phyloP scores from a whole-genome alignment of 2,888 invertebrate genomes.

The Drosophila borealis region DNA sequence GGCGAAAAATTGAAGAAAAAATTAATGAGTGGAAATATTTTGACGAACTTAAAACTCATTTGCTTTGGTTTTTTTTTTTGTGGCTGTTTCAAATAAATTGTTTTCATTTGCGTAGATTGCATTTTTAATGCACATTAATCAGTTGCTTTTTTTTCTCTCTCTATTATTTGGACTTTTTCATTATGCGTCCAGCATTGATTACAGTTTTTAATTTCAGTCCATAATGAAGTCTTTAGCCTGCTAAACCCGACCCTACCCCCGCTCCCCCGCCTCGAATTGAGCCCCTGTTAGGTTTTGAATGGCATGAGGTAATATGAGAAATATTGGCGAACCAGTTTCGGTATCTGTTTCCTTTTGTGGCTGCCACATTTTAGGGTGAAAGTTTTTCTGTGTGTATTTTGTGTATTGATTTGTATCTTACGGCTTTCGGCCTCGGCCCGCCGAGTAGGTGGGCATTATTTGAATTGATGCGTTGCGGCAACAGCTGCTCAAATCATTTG shows the following conservation, averaged over 20 bases:
- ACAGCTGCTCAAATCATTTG: conserved; percentile 9
- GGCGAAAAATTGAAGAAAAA: conserved; percentile 12
- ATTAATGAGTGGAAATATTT: not conserved
- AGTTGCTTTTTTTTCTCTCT: conserved; percentile 10
- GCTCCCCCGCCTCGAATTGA: not conserved
- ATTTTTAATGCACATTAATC: conserved; percentile 53
- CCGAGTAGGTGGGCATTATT: conserved; percentile 62
- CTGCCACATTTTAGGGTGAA: conserved; percentile 53
- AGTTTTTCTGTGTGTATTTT: conserved; percentile 46
- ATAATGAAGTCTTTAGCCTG: conserved; percentile 39
- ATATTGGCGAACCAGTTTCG: conserved; percentile 71
- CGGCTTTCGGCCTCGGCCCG: conserved; percentile 38
- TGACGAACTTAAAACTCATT: conserved; percentile 16
- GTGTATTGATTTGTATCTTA: conserved; percentile 36
- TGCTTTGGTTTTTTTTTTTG: conserved; percentile 21
- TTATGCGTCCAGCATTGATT: conserved; percentile 39
- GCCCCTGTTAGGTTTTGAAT: conserved; percentile 11
- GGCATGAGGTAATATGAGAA: conserved; percentile 68
- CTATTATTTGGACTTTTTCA: conserved; percentile 17
- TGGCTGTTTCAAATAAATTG: conserved; percentile 2
- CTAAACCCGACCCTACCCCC: too few relatives aligned
- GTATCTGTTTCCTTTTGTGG: conserved; percentile 35
- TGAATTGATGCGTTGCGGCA: conserved; percentile 29
- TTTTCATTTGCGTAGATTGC: conserved; percentile 35
- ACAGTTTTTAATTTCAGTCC: conserved; percentile 25